Evolutionary conservation across 2,113 vertebrate species (phyloP), one percentile per base, ranked within the genome.

Genomic region (Thalassoma bifasciatum): DNA sequence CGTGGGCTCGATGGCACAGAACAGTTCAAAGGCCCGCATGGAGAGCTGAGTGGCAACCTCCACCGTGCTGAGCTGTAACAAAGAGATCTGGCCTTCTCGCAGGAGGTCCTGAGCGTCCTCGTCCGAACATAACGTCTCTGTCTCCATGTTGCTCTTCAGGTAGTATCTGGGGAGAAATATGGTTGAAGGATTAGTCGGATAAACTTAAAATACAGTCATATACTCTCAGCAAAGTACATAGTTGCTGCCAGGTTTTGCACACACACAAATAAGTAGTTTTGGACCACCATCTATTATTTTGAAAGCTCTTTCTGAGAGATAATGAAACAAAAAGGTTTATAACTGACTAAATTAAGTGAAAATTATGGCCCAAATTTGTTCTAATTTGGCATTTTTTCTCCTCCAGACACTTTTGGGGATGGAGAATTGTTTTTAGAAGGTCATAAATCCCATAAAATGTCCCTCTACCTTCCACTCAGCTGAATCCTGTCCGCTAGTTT

Each of bases 71-170:
- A 99, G 96, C 91, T 99, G 98, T 1, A 99, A 66, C 0, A 99
- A 74, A 2, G 95, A 96, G 88, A 99, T 96, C 30, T 99, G 97
- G 49, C 96, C 96, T 85, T 99, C 98, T 11, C 98, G 86, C 22
- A 99, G 56, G 58, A 99, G 93, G 86, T 99, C 98, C 93, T 99
- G 97, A 8, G 98, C 98, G 16, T 99, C 97, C 84, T 99, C 98
- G 23, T 99, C 98, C 0, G 98, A 99, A 77, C 98, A 99, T 13
- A 99, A 89, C 0, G 98, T 99, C 93, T 99, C 97, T 0, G 98
- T 99, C 88, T 99, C 97, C 98, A 99, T 99, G 91, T 99, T 99
- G 91, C 97, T 99, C 92, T 99, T 99, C 67, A 99, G 92, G 83
- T 99, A 99, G 88, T 99, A 99, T 81, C 98, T 99, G 62, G 1